A percentile compares a stretch with the other conserved stretches of the same genome.
Conservation (phyloP, 2,888 invertebrate species). For the Drosophila atripex region DNA sequence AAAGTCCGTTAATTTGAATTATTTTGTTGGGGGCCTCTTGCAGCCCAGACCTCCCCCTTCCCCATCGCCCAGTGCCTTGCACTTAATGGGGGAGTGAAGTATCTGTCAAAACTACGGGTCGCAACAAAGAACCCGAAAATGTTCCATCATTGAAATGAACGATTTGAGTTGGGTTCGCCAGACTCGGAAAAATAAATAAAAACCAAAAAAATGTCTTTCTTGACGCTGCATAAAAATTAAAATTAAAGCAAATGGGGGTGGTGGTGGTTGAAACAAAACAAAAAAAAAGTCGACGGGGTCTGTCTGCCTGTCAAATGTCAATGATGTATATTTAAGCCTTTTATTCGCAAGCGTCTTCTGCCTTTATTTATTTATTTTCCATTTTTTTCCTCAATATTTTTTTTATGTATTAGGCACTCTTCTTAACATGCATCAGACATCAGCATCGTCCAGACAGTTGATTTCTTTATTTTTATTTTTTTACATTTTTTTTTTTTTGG, state of each 20-base stretch:
- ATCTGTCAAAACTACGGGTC: conserved; percentile 1
- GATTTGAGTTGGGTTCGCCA: conserved; percentile 20
- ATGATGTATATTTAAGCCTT: conserved; percentile 58
- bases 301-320: conserved; percentile 70
- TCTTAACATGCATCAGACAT: conserved; percentile 24
- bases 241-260: conserved; percentile 20
- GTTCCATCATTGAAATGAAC: conserved; percentile 8
- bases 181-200: conserved; percentile 12
- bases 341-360: conserved; percentile 7
- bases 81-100: not conserved
- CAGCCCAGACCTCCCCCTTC: too few relatives aligned
- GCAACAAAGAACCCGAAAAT: conserved; percentile 11
- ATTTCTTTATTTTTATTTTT: conserved; percentile 26
- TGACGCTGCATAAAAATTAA: conserved; percentile 64
- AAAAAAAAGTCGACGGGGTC: conserved; percentile 11
- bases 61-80: not conserved
- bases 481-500: conserved; percentile 13
- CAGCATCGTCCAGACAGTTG: conserved; percentile 49
- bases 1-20: too few relatives aligned
- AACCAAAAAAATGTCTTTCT: conserved; percentile 17
- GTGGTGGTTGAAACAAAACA: not conserved
- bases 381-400: not conserved
- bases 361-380: not conserved
- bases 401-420: not conserved
- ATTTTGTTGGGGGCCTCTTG: too few relatives aligned